phyloP scores from a whole-genome alignment of 35 echinoderm and acorn worm genomes.

The Ophiothrix spiculata region DNA sequence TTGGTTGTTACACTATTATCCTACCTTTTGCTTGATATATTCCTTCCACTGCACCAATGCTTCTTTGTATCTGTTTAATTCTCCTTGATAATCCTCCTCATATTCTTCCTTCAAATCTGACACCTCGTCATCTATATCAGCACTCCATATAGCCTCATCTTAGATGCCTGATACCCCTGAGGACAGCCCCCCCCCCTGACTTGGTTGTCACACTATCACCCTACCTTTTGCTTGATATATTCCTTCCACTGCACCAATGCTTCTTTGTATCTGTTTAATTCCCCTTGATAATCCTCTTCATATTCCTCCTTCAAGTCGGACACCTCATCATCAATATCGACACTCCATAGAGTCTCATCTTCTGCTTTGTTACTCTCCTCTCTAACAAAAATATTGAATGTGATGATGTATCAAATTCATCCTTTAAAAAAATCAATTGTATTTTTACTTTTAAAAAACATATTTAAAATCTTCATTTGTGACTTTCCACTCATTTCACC shows the following conservation, averaged over 20 bases:
- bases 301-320: conserved; percentile 64
- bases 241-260: conserved; percentile 60
- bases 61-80: not conserved
- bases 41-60: conserved; percentile 15
- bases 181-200: no score
- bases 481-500: no score
- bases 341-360: conserved; percentile 59
- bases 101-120: conserved; percentile 64
- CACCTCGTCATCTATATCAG: conserved; percentile 63
- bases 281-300: conserved; percentile 53
- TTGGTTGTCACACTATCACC: no score
- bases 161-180: no score
- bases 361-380: conserved; percentile 60
- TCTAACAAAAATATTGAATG: conserved; percentile 6
- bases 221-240: conserved; percentile 64
- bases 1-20: no score
- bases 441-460: no score
- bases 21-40: conserved; percentile 2
- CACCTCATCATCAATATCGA: conserved; percentile 66
- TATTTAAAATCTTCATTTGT: no score
- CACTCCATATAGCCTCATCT: conserved; percentile 60
- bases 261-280: conserved; percentile 54
- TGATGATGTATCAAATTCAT: no score
- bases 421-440: no score
- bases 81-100: conserved; percentile 24